These are phyloP conservation scores for Calycopis cecrops DNA, from an alignment of 1,140 invertebrate species.

Conservation along the genomic window DNA sequence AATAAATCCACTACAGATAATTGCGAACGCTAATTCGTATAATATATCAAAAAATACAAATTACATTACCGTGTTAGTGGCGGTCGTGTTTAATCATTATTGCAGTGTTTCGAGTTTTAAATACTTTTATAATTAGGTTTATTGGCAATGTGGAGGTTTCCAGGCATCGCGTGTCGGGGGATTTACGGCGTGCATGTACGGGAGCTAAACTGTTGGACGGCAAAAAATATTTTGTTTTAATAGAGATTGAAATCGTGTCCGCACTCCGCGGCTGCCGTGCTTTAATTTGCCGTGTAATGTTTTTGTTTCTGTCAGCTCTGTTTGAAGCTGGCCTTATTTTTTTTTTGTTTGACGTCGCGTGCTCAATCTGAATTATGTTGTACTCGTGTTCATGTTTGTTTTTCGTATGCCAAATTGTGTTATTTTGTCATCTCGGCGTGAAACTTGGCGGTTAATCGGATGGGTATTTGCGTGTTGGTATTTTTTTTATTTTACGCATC, in stretches of 20 bases:
- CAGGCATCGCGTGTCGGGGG: constrained; percentile 22
- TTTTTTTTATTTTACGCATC: too few species aligned
- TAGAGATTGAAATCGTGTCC: constrained; percentile 13
- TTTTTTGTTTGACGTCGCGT: background rate
- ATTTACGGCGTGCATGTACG: constrained; percentile 9
- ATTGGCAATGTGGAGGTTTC: constrained; percentile 28
- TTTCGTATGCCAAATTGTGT: background rate
- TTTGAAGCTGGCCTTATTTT: constrained; percentile 5
- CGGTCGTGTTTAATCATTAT: constrained; percentile 21
- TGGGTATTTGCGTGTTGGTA: too few species aligned
- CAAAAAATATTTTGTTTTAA: constrained; percentile 20
- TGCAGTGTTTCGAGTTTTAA: constrained; percentile 24
- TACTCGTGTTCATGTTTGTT: background rate
- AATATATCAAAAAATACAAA: background rate
- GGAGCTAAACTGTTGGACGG: constrained; percentile 1
- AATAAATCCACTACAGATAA: background rate
- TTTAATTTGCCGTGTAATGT: constrained; percentile 20
- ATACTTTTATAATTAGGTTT: constrained; percentile 46
- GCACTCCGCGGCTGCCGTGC: background rate
- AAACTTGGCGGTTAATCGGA: too few species aligned
- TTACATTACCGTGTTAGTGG: constrained; percentile 30
- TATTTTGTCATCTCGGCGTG: too few species aligned
- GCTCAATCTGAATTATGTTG: background rate
- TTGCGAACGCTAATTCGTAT: background rate
- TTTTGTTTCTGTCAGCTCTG: constrained; percentile 14